Evolutionary conservation across 2,888 invertebrate genomes (phyloP).

Genomic region (Chloromyia formosa): DNA sequence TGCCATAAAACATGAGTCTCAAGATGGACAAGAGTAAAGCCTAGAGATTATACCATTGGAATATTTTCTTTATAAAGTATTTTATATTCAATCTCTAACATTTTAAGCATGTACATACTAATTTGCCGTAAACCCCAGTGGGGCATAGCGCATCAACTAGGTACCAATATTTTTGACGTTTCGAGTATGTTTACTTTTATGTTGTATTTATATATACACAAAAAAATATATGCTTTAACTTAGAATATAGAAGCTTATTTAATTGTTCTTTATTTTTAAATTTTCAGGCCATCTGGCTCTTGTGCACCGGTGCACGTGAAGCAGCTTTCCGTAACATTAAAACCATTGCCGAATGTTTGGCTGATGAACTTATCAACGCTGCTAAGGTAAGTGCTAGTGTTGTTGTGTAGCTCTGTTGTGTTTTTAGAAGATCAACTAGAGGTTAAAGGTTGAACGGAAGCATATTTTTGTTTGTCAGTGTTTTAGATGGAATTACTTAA

Average conservation of each 20-base stretch:
- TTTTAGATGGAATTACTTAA: too few relatives aligned
- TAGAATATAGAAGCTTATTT: neutral
- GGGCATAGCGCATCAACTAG: too few relatives aligned
- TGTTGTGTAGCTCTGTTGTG: too few relatives aligned
- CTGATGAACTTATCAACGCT: conserved; percentile 99
- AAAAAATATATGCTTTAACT: neutral
- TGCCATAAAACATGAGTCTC: too few relatives aligned
- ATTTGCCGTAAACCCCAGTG: too few relatives aligned
- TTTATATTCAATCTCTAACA: neutral
- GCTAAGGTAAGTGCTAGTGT: conserved; percentile 85
- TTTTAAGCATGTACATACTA: too few relatives aligned
- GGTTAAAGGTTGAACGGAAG: too few relatives aligned
- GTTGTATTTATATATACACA: too few relatives aligned
- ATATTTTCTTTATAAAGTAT: conserved; percentile 9
- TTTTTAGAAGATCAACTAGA: too few relatives aligned
- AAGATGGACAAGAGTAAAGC: conserved; percentile 51
- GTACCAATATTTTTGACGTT: too few relatives aligned
- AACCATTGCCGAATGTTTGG: conserved; percentile 99
- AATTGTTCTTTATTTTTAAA: neutral
- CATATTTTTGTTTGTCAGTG: too few relatives aligned
- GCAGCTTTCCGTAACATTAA: conserved; percentile 99
- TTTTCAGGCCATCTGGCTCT: conserved; percentile 89
- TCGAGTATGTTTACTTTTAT: too few relatives aligned
- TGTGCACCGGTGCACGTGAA: conserved; percentile 98
- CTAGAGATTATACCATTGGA: conserved; percentile 20